Conservation (phyloP, 2,113 vertebrate species). For the Centropus bengalensis region DNA sequence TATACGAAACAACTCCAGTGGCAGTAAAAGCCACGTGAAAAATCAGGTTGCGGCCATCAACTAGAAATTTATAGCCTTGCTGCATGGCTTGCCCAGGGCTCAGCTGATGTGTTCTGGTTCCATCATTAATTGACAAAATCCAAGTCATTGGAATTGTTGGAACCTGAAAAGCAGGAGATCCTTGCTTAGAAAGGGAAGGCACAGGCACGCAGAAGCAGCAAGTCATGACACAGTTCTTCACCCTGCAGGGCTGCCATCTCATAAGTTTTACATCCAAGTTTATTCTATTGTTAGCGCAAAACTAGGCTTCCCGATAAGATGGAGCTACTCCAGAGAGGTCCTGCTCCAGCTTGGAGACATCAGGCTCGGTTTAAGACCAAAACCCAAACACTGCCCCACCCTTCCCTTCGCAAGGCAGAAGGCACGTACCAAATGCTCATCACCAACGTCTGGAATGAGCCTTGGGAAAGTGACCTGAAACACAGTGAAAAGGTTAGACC, state of each 20-base stretch:
- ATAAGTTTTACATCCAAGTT: neutral
- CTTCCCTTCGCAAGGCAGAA: neutral
- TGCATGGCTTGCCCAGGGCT: slow-evolving; percentile 45
- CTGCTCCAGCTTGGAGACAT: neutral
- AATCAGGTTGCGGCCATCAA: slow-evolving; percentile 19
- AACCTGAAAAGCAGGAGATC: neutral
- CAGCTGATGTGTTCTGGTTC: neutral
- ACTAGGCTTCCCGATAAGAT: neutral
- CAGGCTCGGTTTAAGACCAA: neutral
- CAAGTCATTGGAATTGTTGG: neutral
- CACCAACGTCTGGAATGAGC: neutral
- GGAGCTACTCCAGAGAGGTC: fast-evolving
- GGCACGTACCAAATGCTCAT: slow-evolving; percentile 60
- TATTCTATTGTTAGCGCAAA: fast-evolving
- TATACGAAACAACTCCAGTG: slow-evolving; percentile 66
- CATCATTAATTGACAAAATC: slow-evolving; percentile 59
- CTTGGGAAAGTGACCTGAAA: slow-evolving; percentile 72
- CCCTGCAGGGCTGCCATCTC: neutral
- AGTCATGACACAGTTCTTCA: neutral
- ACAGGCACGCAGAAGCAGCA: neutral
- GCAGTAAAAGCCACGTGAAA: slow-evolving; percentile 65
- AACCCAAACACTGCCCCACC: fast-evolving
- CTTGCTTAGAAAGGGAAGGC: neutral
- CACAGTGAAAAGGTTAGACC: neutral
- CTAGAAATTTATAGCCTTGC: slow-evolving; percentile 65